Evolutionary conservation across 2,113 vertebrate genomes (phyloP).

Genomic region (Zosterops borbonicus): DNA sequence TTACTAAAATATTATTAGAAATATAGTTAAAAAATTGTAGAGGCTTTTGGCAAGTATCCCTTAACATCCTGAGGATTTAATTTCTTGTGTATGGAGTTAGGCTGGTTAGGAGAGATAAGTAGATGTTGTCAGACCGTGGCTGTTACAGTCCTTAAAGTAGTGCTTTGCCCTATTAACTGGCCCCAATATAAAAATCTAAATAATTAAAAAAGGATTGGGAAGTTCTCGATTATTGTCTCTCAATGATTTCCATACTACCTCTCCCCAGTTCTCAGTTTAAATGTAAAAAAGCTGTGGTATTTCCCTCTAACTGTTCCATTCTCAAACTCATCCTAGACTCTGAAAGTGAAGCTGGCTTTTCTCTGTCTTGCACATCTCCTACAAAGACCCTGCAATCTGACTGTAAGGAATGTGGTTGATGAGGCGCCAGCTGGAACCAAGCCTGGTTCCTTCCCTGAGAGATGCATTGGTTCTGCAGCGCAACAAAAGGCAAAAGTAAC

Average conservation of each 20-base stretch:
- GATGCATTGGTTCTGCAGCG: neutral
- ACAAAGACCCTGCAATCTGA: neutral
- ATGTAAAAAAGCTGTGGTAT: neutral
- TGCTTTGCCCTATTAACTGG: neutral
- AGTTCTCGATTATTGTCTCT: neutral
- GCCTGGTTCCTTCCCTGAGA: neutral
- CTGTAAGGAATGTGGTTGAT: conserved; percentile 15
- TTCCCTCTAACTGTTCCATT: neutral
- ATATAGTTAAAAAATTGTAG: neutral
- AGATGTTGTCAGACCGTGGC: neutral
- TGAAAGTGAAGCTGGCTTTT: conserved; percentile 8
- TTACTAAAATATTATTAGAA: neutral
- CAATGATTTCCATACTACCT: neutral
- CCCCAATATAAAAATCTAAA: neutral
- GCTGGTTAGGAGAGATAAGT: neutral
- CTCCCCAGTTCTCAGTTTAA: neutral
- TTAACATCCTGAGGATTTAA: neutral
- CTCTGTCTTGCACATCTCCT: neutral
- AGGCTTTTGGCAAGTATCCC: neutral
- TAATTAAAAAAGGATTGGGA: neutral
- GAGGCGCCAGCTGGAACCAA: conserved; percentile 10
- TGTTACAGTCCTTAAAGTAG: neutral
- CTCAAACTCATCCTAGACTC: neutral
- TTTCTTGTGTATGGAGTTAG: neutral
- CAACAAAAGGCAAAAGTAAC: neutral